Percentiles rank a stretch among this genome's conserved stretches.
Conservation (phyloP, 2,113 vertebrate genomes). For the Macrotis lagotis region DNA sequence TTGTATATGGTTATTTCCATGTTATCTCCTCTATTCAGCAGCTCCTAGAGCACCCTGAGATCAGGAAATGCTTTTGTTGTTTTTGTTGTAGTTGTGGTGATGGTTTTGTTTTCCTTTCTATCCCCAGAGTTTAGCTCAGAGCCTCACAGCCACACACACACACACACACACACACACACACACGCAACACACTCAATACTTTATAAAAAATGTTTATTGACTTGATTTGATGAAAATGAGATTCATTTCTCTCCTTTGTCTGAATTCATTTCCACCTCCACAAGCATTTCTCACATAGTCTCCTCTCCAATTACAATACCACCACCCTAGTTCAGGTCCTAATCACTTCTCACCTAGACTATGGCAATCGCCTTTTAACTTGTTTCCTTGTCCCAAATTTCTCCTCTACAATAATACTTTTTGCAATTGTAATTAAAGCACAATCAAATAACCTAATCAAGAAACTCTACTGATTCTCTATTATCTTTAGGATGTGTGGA, state of each 20-base stretch:
- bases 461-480: neutral
- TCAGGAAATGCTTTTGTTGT: neutral
- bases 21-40: neutral
- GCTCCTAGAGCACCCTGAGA: neutral
- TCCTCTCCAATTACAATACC: neutral
- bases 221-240: neutral
- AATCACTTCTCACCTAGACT: neutral
- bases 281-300: neutral
- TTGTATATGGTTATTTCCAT: neutral
- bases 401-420: neutral
- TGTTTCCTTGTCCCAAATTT: neutral
- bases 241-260: neutral
- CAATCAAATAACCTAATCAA: neutral
- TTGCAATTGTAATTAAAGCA: neutral
- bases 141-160: no score
- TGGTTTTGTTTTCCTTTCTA: neutral
- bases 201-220: neutral
- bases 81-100: no score
- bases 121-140: neutral
- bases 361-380: neutral
- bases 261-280: neutral
- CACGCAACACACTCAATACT: no score
- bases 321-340: neutral
- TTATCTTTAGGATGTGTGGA: neutral
- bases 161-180: no score